Base-by-base conservation (phyloP, 53 echinoderm and acorn worm genomes). In the Luidia sarsii region DNA sequence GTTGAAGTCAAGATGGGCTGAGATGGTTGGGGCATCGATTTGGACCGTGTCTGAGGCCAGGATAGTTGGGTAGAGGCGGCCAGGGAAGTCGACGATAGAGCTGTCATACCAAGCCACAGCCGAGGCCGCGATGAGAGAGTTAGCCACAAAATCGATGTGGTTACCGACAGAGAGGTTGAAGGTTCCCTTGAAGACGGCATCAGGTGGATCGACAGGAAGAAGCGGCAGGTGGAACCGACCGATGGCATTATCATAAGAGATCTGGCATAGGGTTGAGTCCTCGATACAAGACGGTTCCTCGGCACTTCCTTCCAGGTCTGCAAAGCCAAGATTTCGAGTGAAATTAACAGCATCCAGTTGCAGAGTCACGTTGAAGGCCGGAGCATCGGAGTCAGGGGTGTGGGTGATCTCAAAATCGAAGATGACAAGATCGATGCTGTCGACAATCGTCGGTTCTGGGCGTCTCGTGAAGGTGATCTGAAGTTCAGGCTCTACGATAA, bases 101-200 rank as follows among this genome's bases (percentile, higher is more conserved):
- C 91, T 91, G 68, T 91, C 91, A 27, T 84, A 91, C 49, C 56
- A 75, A 7, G 84, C 70, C 22, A 84, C 71, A 31, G 64, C 75
- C 7, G 80, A 64, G 13, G 80, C 91, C 0, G 82, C 80, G 29
- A 91, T 88, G 0, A 91, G 72, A 72, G 88, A 88, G 52, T 91
- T 54, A 27, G 91, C 91, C 18, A 91, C 81, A 65, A 91, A 88
- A 45, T 91, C 91, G 43, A 91, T 84, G 65, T 91, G 65, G 49
- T 91, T 80, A 1, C 87, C 84, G 1, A 91, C 88, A 11, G 84
- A 70, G 31, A 91, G 73, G 52, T 79, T 73, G 85, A 88, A 91
- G n/a, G 73, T 80, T 13, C 91, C 91, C 33, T 51, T 45, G 33
- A 88, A 85, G 18, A 81, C 15, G 14, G 84, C 79, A 18, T 71